Evolutionary conservation across 2,113 vertebrate species (phyloP).

Genomic region (Propithecus coquereli): DNA sequence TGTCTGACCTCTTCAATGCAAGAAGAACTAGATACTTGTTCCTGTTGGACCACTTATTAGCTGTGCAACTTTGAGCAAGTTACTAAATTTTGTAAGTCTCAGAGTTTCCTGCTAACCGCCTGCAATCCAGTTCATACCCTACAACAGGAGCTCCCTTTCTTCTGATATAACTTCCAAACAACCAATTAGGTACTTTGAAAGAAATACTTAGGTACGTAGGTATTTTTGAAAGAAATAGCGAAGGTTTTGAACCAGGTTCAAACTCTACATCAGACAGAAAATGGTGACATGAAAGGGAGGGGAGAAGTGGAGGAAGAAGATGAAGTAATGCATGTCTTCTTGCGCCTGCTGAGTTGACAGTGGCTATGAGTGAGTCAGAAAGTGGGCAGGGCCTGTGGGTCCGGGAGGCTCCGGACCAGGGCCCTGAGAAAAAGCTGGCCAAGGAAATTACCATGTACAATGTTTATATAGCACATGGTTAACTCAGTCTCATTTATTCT

Average conservation of each 20-base stretch:
- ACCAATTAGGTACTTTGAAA: too few relatives aligned
- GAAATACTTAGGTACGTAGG: too few relatives aligned
- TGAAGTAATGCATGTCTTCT: neutral
- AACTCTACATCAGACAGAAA: neutral
- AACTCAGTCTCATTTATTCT: neutral
- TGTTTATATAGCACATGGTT: rapidly evolving
- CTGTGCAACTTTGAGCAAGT: too few relatives aligned
- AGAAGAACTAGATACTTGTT: too few relatives aligned
- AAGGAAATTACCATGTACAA: neutral
- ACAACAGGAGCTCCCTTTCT: neutral
- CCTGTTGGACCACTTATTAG: too few relatives aligned
- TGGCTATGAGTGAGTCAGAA: neutral
- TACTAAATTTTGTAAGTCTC: neutral
- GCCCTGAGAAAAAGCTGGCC: neutral
- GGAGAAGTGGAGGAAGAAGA: neutral
- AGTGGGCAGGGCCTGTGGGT: neutral
- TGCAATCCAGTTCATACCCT: neutral
- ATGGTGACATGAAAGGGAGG: neutral
- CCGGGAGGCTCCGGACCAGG: neutral
- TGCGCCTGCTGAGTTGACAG: neutral
- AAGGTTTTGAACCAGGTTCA: neutral
- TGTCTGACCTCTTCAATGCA: too few relatives aligned
- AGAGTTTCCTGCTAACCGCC: neutral
- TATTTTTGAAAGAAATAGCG: too few relatives aligned
- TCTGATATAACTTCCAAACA: neutral